These are phyloP conservation scores for Bradypus variegatus DNA, from an alignment of 2,797 vertebrate species.

Conservation along the genomic window DNA sequence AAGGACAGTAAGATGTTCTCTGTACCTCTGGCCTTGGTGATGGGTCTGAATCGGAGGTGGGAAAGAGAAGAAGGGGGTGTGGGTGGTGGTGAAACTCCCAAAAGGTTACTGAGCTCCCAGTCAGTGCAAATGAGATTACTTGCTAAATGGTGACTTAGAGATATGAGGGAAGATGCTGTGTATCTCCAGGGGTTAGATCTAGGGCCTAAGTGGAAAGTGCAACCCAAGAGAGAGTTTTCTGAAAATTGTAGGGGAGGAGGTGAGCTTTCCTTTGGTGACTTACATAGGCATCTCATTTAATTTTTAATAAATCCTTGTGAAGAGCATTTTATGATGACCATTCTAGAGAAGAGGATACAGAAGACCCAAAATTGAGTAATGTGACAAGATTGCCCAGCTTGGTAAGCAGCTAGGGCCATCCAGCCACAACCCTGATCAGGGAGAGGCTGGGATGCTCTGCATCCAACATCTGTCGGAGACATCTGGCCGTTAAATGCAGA, in stretches of 20 bases:
- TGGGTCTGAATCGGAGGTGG: too few relatives aligned
- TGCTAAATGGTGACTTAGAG: fast-evolving
- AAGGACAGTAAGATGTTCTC: too few relatives aligned
- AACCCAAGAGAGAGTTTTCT: neutral
- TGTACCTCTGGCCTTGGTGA: fast-evolving
- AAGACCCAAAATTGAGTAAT: neutral
- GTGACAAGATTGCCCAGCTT: neutral
- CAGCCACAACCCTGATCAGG: fast-evolving
- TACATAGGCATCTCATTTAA: neutral
- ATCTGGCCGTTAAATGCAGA: fast-evolving
- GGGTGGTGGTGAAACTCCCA: neutral
- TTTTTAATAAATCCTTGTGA: neutral
- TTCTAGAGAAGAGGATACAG: neutral
- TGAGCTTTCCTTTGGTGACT: neutral
- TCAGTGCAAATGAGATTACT: fast-evolving
- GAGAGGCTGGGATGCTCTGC: too few relatives aligned
- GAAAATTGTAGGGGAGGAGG: neutral
- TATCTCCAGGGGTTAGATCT: too few relatives aligned
- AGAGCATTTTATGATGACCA: neutral
- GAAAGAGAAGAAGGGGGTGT: too few relatives aligned
- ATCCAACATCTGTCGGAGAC: fast-evolving
- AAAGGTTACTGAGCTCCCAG: neutral
- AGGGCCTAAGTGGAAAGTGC: too few relatives aligned
- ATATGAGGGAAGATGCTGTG: neutral
- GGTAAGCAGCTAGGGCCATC: fast-evolving